phyloP scores from a whole-genome alignment of 2,888 invertebrate species.

The Sepioteuthis lessoniana region DNA sequence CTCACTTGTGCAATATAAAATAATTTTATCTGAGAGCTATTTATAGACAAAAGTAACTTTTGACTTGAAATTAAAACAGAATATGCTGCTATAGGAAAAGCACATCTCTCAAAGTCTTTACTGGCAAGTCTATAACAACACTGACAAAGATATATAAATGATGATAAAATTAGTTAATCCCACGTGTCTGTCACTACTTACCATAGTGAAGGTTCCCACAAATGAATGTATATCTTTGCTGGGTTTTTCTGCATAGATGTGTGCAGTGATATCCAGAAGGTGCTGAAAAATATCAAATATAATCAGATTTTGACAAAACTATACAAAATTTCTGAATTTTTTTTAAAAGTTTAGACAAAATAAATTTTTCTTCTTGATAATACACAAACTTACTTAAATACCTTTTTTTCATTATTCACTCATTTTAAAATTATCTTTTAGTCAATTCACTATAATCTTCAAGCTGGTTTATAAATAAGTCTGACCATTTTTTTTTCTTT shows the following conservation, averaged over 20 bases:
- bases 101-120: too few relatives aligned
- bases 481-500: too few relatives aligned
- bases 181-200: constrained; percentile 54
- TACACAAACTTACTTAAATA: not conserved
- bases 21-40: too few relatives aligned
- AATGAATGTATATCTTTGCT: constrained; percentile 97
- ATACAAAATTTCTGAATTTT: not conserved
- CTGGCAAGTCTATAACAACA: too few relatives aligned
- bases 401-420: not conserved
- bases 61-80: not conserved
- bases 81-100: not conserved
- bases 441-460: too few relatives aligned
- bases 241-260: constrained; percentile 96
- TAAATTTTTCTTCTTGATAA: not conserved
- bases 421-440: too few relatives aligned
- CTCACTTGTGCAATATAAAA: too few relatives aligned
- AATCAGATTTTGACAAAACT: not conserved
- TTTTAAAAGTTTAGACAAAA: not conserved
- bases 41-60: too few relatives aligned
- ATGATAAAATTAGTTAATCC: not conserved
- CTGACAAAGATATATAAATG: not conserved
- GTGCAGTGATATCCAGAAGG: constrained; percentile 83
- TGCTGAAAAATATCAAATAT: constrained; percentile 68
- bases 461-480: too few relatives aligned
- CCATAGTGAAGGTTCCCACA: constrained; percentile 74